A percentile compares a stretch with the other conserved stretches of the same genome.
These are phyloP conservation scores for Aspiorhynchus laticeps DNA, from an alignment of 2,113 vertebrate genomes.

Conservation along the genomic window DNA sequence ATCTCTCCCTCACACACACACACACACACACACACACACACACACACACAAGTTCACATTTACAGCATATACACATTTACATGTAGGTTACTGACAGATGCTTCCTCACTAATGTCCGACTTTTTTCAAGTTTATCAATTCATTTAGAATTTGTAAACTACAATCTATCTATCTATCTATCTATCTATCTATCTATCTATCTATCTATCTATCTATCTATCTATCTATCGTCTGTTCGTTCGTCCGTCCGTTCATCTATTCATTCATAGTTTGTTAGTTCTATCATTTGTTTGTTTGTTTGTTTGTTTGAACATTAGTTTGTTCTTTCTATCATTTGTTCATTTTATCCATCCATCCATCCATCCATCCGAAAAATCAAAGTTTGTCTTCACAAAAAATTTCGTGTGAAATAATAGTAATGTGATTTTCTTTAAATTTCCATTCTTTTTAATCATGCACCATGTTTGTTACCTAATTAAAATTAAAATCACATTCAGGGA, in stretches of 20 bases:
- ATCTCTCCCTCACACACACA: not conserved
- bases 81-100: not conserved
- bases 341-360: not conserved
- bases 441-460: not conserved
- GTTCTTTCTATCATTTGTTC: no score
- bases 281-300: no score
- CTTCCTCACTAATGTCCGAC: not conserved
- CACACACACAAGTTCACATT: not conserved
- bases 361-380: not conserved
- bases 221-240: not conserved
- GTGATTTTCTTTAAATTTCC: not conserved
- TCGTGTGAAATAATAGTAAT: not conserved
- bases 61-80: not conserved
- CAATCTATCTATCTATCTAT: not conserved
- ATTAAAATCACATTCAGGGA: not conserved
- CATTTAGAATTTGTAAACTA: not conserved
- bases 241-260: no score
- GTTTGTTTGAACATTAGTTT: no score
- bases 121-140: not conserved
- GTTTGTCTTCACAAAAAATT: no score
- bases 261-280: not conserved
- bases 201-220: not conserved
- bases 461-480: not conserved
- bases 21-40: slow-evolving; percentile 1
- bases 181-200: not conserved